Evolutionary conservation across 2,797 vertebrate genomes (phyloP), one percentile per base, ranked within the genome.

Genomic region (Epinephelus coioides): DNA sequence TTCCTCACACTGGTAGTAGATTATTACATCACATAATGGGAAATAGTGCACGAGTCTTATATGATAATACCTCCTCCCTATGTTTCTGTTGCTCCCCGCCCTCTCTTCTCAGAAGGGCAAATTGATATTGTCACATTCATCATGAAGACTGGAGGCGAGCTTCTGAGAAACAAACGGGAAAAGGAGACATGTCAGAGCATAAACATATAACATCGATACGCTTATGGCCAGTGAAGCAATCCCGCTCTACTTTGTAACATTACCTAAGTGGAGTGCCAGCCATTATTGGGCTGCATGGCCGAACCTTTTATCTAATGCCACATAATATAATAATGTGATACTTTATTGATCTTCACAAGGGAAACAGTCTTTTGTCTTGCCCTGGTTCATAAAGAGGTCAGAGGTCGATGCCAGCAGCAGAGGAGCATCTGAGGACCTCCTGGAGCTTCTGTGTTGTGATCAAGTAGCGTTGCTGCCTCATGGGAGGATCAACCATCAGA

Each of bases 301-400:
- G 1, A 61, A 54, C 44, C 82, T 69, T 90, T 83, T 66, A 69
- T 87, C 87, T 78, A 65, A 79, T 72, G 73, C 74, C 65, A 78
- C 65, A 4, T 89, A 81, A 91, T 79, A 75, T 63, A 79, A 83
- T 86, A 75, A 86, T 49, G 44, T 68, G 63, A 86, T 51, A 68
- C 66, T 84, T 88, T 0, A 89, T 78, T 74, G 86, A 86, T 87
- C 78, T 59, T 49, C 12, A 9, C 30, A 19, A 57, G 34, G 23
- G 72, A 53, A 84, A 60, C 9, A 19, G 21, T 49, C 14, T 70
- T 62, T 61, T 76, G 3, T 72, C 23, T 63, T 38, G 21, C 21
- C 34, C 18, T 23, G 27, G 54, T 76, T 84, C 38, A 71, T 76
- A 9, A 50, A 66, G 50, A 67, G 69, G 76, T 85, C 64, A 68